Base-by-base conservation (phyloP, 1,140 invertebrate species). In the Adelges cooleyi region DNA sequence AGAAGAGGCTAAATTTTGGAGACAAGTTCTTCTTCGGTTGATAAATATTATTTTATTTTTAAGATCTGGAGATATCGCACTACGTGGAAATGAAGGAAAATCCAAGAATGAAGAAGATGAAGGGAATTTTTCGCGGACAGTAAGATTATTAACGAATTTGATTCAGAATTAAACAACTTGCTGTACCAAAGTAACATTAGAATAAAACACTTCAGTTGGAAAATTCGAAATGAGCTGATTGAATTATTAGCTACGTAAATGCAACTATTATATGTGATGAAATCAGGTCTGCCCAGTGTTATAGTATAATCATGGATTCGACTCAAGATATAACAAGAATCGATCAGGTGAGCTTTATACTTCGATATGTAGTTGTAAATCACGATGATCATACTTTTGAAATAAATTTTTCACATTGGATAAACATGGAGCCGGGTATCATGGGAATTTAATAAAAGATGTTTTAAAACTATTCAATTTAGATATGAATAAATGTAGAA, bases 251-350 rank as follows among this genome's bases (percentile, higher is more conserved):
- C 53, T 40, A 17, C 49, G 11, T 23, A 51, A 29, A 17, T 18
- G 4, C 18, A 9, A 51, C 27, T 2, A 29, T 29, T 51, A 18
- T 51, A 18, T 29, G 49, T n/a, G 49, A 51, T 17, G 49, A 51
- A 29, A 51, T 51, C 4, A 51, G 25, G 33, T 29, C 17, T 17
- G n/a, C 49, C 11, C 49, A 29, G 2, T 29, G 49, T 51, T 51
- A 29, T 27, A 22, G 29, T 38, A 40, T 56, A 10, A 56, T 56
- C n/a, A 22, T 56, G 18, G 53, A 56, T 15, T 13, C 10, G 6
- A 56, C 53, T 13, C 53, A 56, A 40, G 53, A 56, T 2, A 56
- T 56, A 22, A 40, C 53, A 22, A 56, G 40, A 56, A 13, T 56
- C 23, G 53, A 56, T 15, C 53, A 56, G 23, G 33, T 56, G 2